Percentiles rank a stretch among this genome's conserved stretches.
phyloP scores from a whole-genome alignment of 2,888 invertebrate species.

The Polylopha cassiicola region DNA sequence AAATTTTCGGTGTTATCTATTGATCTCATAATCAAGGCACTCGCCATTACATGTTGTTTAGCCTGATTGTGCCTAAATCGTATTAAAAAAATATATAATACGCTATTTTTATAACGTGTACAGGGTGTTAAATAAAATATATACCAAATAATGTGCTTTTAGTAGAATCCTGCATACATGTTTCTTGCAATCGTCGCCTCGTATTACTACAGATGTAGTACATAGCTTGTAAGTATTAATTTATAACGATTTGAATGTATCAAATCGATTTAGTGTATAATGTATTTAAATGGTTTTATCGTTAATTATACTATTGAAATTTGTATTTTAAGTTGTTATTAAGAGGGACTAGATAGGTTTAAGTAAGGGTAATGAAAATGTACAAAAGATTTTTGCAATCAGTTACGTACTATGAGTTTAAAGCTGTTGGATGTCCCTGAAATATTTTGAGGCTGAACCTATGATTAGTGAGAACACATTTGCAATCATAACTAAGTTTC shows the following conservation, averaged over 20 bases:
- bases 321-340: too few relatives aligned
- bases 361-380: too few relatives aligned
- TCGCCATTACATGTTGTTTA: conserved; percentile 48
- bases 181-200: conserved; percentile 67
- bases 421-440: too few relatives aligned
- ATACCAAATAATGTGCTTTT: conserved; percentile 75
- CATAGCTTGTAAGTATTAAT: conserved; percentile 8
- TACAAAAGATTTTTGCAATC: too few relatives aligned
- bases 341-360: too few relatives aligned
- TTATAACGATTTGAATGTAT: conserved; percentile 5
- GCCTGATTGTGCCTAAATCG: conserved; percentile 66
- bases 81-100: conserved; percentile 44
- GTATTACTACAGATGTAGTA: conserved; percentile 40
- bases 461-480: too few relatives aligned
- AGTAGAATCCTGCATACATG: conserved; percentile 49
- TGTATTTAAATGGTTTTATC: conserved; percentile 4
- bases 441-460: too few relatives aligned
- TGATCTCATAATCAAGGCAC: conserved; percentile 67
- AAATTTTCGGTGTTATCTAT: conserved; percentile 38
- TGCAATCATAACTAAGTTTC: too few relatives aligned
- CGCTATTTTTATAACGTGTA: conserved; percentile 73
- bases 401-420: too few relatives aligned
- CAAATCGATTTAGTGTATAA: conserved; percentile 13
- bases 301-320: too few relatives aligned
- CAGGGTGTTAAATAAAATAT: conserved; percentile 67